Evolutionary conservation across 2,888 invertebrate species (phyloP).

Genomic region (Drosophila subsilvestris): DNA sequence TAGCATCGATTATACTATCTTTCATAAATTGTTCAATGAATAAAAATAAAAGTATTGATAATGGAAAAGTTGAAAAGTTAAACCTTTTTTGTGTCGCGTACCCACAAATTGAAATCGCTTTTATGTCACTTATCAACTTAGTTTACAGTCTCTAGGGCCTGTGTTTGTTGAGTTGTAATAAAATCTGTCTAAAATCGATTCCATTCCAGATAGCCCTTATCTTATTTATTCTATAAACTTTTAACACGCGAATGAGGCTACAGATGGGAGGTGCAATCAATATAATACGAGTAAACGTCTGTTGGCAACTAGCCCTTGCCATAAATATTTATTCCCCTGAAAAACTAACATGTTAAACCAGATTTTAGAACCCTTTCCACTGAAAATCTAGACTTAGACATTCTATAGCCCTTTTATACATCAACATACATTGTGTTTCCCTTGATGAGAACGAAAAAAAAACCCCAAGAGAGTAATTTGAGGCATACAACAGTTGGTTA

Average conservation of each 20-base stretch:
- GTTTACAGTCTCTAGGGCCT: not conserved
- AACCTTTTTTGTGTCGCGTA: not conserved
- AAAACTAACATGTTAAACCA: not conserved
- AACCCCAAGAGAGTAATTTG: constrained; percentile 1
- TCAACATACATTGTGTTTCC: not conserved
- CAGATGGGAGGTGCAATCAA: constrained; percentile 6
- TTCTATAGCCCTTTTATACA: not conserved
- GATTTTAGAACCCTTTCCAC: not conserved
- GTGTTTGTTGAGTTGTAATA: constrained; percentile 3
- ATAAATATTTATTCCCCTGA: not conserved
- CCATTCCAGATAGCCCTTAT: constrained; percentile 32
- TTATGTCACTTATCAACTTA: not conserved
- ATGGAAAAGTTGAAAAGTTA: not conserved
- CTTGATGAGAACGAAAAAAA: not conserved
- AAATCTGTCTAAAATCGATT: constrained; percentile 23
- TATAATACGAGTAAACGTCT: not conserved
- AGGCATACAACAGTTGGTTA: constrained; percentile 32
- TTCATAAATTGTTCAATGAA: not conserved
- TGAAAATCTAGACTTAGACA: not conserved
- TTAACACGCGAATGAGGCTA: not conserved
- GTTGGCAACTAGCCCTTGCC: not conserved
- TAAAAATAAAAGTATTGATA: not conserved
- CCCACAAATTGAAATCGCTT: not conserved
- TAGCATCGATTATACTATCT: not conserved
- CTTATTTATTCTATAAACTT: constrained; percentile 7